Evolutionary conservation across 64 coral and sea anemone species (phyloP).

Genomic region (Montipora sp.): DNA sequence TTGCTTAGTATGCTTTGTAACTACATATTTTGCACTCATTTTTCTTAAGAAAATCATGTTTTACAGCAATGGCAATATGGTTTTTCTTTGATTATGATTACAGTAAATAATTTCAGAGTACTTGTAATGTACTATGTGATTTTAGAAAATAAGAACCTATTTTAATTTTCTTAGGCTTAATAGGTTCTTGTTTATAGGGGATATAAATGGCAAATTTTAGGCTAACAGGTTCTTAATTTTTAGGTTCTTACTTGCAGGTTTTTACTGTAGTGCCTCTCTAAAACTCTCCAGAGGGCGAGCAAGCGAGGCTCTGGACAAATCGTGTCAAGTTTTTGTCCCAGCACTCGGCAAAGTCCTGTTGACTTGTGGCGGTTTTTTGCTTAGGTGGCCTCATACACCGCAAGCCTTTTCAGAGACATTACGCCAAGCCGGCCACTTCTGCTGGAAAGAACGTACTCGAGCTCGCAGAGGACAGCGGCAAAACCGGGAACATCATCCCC

Average conservation of each 20-base stretch:
- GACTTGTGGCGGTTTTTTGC: no score
- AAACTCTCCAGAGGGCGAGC: no score
- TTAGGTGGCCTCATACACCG: no score
- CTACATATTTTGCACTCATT: conserved; percentile 64
- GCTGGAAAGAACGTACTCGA: no score
- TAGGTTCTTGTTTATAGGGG: not conserved
- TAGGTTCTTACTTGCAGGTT: not conserved
- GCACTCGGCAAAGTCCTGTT: no score
- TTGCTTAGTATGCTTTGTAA: conserved; percentile 66
- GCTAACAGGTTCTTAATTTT: conserved; percentile 10
- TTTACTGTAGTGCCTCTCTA: no score
- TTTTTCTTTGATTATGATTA: conserved; percentile 38
- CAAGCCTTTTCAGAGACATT: no score
- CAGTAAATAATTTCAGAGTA: conserved; percentile 18
- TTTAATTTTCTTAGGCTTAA: conserved; percentile 11
- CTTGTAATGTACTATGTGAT: conserved; percentile 14
- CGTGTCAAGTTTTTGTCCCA: no score
- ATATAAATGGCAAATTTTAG: conserved; percentile 18
- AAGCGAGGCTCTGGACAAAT: no score
- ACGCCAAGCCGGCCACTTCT: no score
- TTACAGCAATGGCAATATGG: conserved; percentile 46
- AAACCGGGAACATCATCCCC: no score
- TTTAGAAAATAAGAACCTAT: conserved; percentile 26
- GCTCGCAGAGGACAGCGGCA: no score
- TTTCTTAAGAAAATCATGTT: conserved; percentile 71